Evolutionary conservation across 53 echinoderm and acorn worm genomes (phyloP), one percentile per base, ranked within the genome.

Genomic region (Holothuria scabra): DNA sequence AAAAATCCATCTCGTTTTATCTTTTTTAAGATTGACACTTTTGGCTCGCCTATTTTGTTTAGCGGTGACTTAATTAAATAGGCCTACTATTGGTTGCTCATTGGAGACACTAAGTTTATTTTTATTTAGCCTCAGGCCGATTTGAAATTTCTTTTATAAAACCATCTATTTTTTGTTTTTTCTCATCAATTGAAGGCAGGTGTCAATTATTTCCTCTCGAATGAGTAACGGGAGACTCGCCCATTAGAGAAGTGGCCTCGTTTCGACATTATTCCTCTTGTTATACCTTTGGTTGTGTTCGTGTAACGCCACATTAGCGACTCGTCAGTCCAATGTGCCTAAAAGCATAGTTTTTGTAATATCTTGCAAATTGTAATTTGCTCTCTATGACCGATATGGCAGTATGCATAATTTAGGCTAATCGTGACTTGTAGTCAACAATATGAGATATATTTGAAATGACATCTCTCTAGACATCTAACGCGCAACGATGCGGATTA

Each of bases 171-270:
- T 30, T 67, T 33, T 67, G 29, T 67, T 67, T 28, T 32, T 67
- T 67, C 33, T 44, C 72, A 21, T 72, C 72, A 72, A 72, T 24
- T 72, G 44, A 14, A 49, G 72, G 48, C 72, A 72, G 72, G 72
- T 72, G 72, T 72, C 72, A 72, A 72, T 72, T 72, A 72, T 72
- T 72, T 72, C 41, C 24, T 48, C 72, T 72, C 48, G 72, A 72
- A 72, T 72, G 48, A 72, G 72, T 72, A 72, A 72, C 72, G 34
- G 46, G 72, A 72, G 44, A 72, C 33, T 23, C 48, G 21, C 34
- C 72, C 72, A 72, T 72, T 72, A 72, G 72, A 72, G 48, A 52
- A 46, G 48, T 72, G 72, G 72, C 72, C 72, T 72, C 72, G 72
- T 72, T 72, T 48, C 52, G 52, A 52, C 52, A 52, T 52, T n/a